phyloP scores from a whole-genome alignment of 2,888 invertebrate genomes.

The Cremastinae sp. region DNA sequence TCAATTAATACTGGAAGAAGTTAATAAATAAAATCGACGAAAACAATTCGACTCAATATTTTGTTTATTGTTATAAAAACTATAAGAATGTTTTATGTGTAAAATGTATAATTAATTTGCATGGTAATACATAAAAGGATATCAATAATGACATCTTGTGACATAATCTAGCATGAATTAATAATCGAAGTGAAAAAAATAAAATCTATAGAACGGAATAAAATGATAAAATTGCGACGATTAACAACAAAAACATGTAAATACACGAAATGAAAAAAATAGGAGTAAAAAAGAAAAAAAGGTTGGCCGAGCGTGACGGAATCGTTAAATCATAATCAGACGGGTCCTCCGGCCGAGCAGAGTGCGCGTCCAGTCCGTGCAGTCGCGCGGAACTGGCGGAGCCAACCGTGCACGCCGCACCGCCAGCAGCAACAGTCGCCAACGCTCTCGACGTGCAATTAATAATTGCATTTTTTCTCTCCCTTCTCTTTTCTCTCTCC shows the following conservation, averaged over 20 bases:
- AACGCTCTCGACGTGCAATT: conserved; percentile 63
- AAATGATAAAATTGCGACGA: no score
- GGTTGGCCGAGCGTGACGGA: conserved; percentile 66
- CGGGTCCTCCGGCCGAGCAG: conserved; percentile 50
- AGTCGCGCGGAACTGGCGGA: conserved; percentile 65
- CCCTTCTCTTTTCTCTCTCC: conserved; percentile 20
- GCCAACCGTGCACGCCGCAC: conserved; percentile 31
- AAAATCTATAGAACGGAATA: conserved; percentile 14
- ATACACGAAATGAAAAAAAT: conserved; percentile 16
- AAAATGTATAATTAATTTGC: no score
- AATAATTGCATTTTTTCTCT: conserved; percentile 66
- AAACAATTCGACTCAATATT: no score
- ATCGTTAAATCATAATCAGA: conserved; percentile 71
- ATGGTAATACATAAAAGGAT: no score
- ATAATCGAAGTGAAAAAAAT: no score
- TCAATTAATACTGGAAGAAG: no score
- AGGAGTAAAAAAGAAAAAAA: conserved; percentile 53
- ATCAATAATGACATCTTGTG: no score
- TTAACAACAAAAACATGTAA: neutral
- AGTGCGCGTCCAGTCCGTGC: conserved; percentile 52
- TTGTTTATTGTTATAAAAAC: no score
- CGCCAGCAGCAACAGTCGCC: conserved; percentile 37
- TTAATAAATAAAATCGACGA: no score
- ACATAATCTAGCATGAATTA: no score
- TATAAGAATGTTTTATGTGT: no score